Conservation (phyloP, 2,113 vertebrate species). For the Apaloderma vittatum region DNA sequence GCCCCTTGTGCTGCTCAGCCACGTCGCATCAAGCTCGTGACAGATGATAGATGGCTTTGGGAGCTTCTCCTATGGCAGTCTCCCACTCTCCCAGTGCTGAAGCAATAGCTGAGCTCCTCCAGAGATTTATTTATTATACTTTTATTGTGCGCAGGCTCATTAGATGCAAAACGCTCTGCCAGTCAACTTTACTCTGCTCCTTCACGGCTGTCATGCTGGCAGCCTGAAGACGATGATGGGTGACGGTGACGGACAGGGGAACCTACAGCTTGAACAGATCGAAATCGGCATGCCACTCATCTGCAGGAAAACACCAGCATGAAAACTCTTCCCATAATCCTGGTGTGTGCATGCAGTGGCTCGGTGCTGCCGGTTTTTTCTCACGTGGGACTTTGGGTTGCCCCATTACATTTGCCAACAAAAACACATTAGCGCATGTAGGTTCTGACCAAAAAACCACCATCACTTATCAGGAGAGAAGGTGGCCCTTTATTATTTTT, state of each 20-base stretch:
- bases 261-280: not conserved
- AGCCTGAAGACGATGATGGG: constrained; percentile 26
- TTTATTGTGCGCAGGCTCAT: constrained; percentile 66
- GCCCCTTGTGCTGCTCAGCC: not conserved
- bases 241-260: constrained; percentile 48
- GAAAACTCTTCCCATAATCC: not conserved
- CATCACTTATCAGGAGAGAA: too few relatives aligned
- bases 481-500: too few relatives aligned
- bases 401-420: too few relatives aligned
- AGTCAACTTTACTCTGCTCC: constrained; percentile 58
- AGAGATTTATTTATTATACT: constrained; percentile 36
- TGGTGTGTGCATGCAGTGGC: not conserved
- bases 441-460: too few relatives aligned
- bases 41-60: constrained; percentile 74
- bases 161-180: constrained; percentile 71
- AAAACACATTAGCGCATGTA: too few relatives aligned
- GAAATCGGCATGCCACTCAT: constrained; percentile 4
- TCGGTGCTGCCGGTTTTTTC: not conserved
- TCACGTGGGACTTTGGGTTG: not conserved
- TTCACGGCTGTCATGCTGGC: constrained; percentile 65
- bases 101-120: constrained; percentile 56
- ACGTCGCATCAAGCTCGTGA: constrained; percentile 5
- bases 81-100: constrained; percentile 43
- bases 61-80: constrained; percentile 41
- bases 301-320: accelerated